phyloP scores from a whole-genome alignment of 2,888 invertebrate species.

The Clivina fossor region DNA sequence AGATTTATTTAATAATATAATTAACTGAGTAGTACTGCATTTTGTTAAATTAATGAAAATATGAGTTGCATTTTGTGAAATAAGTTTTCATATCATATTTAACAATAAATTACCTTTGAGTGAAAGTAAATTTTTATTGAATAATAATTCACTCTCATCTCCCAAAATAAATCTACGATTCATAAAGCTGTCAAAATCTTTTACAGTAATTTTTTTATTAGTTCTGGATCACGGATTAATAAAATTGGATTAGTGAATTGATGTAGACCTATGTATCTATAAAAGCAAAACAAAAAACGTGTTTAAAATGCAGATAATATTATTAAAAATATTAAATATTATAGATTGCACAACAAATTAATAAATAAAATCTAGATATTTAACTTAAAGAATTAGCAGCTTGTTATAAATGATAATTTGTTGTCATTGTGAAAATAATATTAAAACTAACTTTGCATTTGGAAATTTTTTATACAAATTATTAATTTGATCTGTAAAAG shows the following conservation, averaged over 20 bases:
- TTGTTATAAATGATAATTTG: too few relatives aligned
- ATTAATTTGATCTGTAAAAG: slow-evolving; percentile 19
- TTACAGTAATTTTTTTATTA: slow-evolving; percentile 27
- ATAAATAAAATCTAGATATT: too few relatives aligned
- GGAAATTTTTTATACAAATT: slow-evolving; percentile 21
- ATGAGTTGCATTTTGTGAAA: too few relatives aligned
- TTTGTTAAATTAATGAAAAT: too few relatives aligned
- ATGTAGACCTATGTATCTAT: slow-evolving; percentile 21
- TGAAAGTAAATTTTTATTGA: slow-evolving; percentile 26
- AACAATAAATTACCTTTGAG: slow-evolving; percentile 28
- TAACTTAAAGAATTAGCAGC: too few relatives aligned
- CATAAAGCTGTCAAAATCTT: slow-evolving; percentile 26
- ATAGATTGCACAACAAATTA: background rate
- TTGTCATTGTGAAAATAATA: too few relatives aligned
- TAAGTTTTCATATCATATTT: too few relatives aligned
- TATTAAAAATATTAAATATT: background rate
- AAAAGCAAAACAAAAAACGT: too few relatives aligned
- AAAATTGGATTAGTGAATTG: slow-evolving; percentile 16
- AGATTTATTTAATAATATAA: too few relatives aligned
- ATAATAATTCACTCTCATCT: slow-evolving; percentile 21
- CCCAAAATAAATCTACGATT: slow-evolving; percentile 18
- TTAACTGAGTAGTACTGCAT: too few relatives aligned
- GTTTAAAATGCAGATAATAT: too few relatives aligned
- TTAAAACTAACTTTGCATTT: slow-evolving; percentile 13
- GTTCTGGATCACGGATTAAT: slow-evolving; percentile 15